A percentile compares a stretch with the other conserved stretches of the same genome.
phyloP scores from a whole-genome alignment of 2,113 vertebrate genomes.

The Struthio camelus region DNA sequence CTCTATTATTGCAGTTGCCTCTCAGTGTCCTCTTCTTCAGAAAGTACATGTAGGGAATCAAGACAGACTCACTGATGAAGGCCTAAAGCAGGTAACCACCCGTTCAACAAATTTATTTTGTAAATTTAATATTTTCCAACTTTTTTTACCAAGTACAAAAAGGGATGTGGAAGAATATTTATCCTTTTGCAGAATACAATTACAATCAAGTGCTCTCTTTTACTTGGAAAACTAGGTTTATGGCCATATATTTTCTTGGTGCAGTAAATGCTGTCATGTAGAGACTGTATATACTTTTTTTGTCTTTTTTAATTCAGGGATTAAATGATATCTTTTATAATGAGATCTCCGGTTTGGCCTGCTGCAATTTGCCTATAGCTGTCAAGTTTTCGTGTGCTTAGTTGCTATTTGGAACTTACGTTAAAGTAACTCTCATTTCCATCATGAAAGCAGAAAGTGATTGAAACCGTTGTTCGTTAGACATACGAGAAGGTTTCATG shows the following conservation, averaged over 20 bases:
- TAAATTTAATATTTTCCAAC: background rate
- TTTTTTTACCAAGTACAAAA: background rate
- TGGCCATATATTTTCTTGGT: background rate
- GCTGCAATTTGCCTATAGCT: background rate
- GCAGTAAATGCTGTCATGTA: background rate
- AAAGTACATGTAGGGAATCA: constrained; percentile 98
- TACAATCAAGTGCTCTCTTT: background rate
- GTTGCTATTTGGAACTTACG: background rate
- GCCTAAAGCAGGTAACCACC: constrained; percentile 88
- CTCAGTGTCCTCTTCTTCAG: constrained; percentile 92
- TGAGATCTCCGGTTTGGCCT: background rate
- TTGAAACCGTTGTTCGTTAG: background rate
- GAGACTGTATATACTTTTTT: background rate
- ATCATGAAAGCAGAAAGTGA: background rate
- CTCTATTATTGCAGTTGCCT: constrained; percentile 88
- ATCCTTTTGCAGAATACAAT: background rate
- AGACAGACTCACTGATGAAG: constrained; percentile 93
- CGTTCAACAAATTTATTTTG: background rate
- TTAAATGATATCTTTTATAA: background rate
- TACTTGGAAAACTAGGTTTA: background rate
- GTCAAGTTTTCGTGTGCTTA: background rate
- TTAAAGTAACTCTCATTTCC: background rate
- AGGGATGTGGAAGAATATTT: background rate
- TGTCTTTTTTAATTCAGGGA: no score
- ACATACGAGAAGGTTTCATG: background rate